Base-by-base conservation (phyloP, 2,113 vertebrate genomes). In the Anas platyrhynchos region DNA sequence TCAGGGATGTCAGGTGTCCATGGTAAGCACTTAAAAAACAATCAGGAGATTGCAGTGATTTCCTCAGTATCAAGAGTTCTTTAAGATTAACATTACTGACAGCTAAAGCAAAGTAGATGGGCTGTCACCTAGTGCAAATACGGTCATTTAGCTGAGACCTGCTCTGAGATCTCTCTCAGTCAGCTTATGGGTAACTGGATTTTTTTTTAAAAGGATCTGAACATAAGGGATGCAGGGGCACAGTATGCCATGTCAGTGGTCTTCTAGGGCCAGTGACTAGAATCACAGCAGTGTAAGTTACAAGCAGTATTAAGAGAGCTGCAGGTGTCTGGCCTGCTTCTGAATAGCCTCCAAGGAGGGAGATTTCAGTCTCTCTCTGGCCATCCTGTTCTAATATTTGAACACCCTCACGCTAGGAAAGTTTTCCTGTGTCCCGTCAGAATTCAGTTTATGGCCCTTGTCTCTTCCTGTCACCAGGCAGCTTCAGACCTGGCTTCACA, bases 1-100 rank as follows among this genome's bases (percentile, higher is more conserved):
- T 99, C 97, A 99, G 98, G 83, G 99, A 99, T 97, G 97, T 99
- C 92, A 99, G 98, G 97, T 99, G 98, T 73, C 99, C 99, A 4
- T 99, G 99, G 96, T 99, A 99, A 63, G 99, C 99, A 93, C 99
- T 99, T 97, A 96, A 95, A 97, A 97, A 93, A 97, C 96, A 97
- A 97, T 96, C 72, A 88, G 88, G 68, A 97, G 62, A 95, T 86
- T 89, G 68, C 21, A 95, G 85, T 90, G 52, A 93, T 93, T 94
- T 90, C 67, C 22, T 94, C 36, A 75, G 16, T 71, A 87, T 75
- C 22, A 93, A 62, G 23, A 73, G 12, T 82, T 93, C 43, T 85
- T 67, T 41, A 95, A 27, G 55, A 68, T 86, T 88, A 94, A 43
- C 48, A 76, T 78, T 74, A 38, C 16, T 26, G n/a, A 66, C 10